Percentiles rank a stretch among this genome's conserved stretches.
phyloP scores from a whole-genome alignment of 1,140 invertebrate genomes.

The Harlomillsia oculata region DNA sequence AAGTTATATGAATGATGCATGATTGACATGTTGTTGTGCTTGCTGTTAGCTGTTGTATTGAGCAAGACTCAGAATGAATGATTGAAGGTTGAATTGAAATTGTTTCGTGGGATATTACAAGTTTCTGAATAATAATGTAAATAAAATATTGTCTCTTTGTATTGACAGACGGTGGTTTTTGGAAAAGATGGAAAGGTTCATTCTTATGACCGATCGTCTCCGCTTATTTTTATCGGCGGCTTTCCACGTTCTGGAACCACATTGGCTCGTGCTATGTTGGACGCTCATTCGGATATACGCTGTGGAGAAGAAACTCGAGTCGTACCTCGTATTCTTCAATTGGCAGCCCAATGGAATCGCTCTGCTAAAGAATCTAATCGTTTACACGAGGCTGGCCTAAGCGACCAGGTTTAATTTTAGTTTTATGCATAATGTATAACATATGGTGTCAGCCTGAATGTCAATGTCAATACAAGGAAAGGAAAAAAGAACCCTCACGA shows the following conservation, averaged over 20 bases:
- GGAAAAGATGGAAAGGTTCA: constrained; percentile 34
- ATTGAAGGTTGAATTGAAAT: neutral
- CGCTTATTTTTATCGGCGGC: constrained; percentile 93
- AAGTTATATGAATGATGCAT: neutral
- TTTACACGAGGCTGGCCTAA: constrained; percentile 87
- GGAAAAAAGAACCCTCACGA: neutral
- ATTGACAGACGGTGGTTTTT: constrained; percentile 25
- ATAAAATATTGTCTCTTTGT: neutral
- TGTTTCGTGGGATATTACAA: neutral
- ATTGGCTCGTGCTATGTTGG: constrained; percentile 92
- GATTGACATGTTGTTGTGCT: neutral
- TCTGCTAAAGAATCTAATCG: constrained; percentile 80
- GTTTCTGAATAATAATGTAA: neutral
- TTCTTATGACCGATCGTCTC: constrained; percentile 70
- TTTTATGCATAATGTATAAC: neutral
- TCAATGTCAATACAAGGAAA: neutral
- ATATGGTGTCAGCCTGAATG: too few species aligned
- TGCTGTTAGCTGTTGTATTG: too few species aligned
- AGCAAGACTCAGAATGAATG: too few species aligned
- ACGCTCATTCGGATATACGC: constrained; percentile 67
- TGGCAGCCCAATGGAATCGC: constrained; percentile 85
- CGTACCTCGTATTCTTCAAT: constrained; percentile 84
- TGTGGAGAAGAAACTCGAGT: constrained; percentile 97
- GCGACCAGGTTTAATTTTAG: constrained; percentile 55
- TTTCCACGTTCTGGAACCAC: constrained; percentile 95